Evolutionary conservation across 2,888 invertebrate genomes (phyloP).

Genomic region (Spatulosminthurus flaviceps): DNA sequence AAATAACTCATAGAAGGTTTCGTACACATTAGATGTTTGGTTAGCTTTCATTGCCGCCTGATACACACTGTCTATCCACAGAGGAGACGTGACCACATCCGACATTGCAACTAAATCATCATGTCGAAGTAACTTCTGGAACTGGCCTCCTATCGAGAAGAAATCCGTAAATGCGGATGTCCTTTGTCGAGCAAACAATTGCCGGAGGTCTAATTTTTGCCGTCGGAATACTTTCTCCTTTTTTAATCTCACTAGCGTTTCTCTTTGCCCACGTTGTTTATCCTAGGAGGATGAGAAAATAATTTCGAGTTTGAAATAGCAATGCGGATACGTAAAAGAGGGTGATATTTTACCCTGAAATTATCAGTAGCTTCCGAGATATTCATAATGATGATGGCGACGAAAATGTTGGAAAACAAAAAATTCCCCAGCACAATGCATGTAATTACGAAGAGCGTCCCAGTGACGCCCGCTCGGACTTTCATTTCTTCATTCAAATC

Average conservation of each 20-base stretch:
- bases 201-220: constrained; percentile 61
- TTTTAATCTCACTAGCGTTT: constrained; percentile 53
- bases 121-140: constrained; percentile 56
- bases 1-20: too few relatives aligned
- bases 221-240: constrained; percentile 60
- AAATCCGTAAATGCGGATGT: constrained; percentile 56
- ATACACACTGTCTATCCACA: constrained; percentile 60
- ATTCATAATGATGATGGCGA: constrained; percentile 63
- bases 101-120: constrained; percentile 57
- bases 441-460: constrained; percentile 56
- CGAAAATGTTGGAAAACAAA: constrained; percentile 62
- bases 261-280: constrained; percentile 46
- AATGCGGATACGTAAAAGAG: neutral
- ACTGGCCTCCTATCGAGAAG: constrained; percentile 55
- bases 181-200: constrained; percentile 55
- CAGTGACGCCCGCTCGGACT: constrained; percentile 32
- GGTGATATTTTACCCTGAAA: constrained; percentile 50
- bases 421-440: constrained; percentile 62
- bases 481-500: constrained; percentile 53
- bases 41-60: constrained; percentile 52
- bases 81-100: constrained; percentile 54
- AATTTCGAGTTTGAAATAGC: neutral
- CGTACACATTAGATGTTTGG: constrained; percentile 60
- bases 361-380: constrained; percentile 62
- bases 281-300: constrained; percentile 17